These are phyloP conservation scores for Cerceris ruficornis DNA, from an alignment of 2,888 invertebrate genomes.

Conservation along the genomic window DNA sequence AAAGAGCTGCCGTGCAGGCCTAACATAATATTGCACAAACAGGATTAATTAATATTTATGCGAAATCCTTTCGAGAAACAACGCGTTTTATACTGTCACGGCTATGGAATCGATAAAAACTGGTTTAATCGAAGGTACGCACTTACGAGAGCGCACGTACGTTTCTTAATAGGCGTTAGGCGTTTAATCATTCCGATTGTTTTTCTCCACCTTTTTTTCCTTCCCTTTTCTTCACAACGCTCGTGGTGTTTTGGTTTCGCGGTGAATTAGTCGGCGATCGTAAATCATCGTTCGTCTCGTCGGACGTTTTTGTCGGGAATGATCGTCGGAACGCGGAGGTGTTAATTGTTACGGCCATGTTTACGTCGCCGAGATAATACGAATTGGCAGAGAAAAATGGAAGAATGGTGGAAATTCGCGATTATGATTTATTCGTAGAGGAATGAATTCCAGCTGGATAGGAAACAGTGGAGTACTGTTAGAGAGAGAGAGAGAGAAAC, in stretches of 20 bases:
- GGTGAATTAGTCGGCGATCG: too few species aligned
- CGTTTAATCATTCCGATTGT: too few species aligned
- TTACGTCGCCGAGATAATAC: neutral
- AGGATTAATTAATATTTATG: conserved; percentile 50
- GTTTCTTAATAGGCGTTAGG: too few species aligned
- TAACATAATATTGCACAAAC: conserved; percentile 45
- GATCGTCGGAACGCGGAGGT: neutral
- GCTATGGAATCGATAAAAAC: conserved; percentile 1
- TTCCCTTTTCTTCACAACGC: too few species aligned
- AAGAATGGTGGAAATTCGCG: neutral
- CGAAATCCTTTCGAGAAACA: conserved; percentile 24
- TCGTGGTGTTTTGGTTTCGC: too few species aligned
- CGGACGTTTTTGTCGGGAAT: too few species aligned
- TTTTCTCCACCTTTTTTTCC: too few species aligned
- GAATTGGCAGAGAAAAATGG: neutral
- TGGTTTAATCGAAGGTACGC: neutral
- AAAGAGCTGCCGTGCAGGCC: neutral
- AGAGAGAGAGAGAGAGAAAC: neutral
- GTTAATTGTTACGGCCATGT: neutral
- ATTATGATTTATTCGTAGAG: neutral
- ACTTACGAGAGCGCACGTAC: neutral
- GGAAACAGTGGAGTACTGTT: neutral
- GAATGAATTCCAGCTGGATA: neutral
- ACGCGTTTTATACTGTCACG: neutral
- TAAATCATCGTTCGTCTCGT: too few species aligned